Evolutionary conservation across 2,888 invertebrate species (phyloP).

Genomic region (Criorhina ranunculi): DNA sequence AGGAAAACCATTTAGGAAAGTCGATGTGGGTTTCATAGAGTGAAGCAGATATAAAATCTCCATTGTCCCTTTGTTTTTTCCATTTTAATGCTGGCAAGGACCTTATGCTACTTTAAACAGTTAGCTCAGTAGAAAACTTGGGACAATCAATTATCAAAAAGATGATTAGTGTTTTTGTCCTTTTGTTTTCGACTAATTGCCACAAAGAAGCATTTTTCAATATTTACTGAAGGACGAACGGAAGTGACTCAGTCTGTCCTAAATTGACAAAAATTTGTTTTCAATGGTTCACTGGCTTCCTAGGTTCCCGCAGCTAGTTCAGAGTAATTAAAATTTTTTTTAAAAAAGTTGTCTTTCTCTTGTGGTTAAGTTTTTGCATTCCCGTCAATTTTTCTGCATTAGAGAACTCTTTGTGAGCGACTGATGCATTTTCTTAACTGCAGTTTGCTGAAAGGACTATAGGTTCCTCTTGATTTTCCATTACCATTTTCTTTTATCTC

Average conservation of each 20-base stretch:
- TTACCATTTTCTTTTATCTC: neutral
- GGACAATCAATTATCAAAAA: neutral
- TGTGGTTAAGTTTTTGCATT: neutral
- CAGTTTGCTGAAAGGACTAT: neutral
- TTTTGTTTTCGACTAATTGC: constrained; percentile 54
- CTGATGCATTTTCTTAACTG: neutral
- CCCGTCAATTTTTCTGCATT: neutral
- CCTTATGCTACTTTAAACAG: constrained; percentile 17
- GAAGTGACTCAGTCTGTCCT: neutral
- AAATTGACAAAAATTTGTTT: neutral
- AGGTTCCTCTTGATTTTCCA: neutral
- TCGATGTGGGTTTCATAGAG: constrained; percentile 25
- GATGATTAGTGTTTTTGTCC: neutral
- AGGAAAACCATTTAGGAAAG: constrained; percentile 32
- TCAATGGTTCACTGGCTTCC: neutral
- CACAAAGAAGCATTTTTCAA: constrained; percentile 30
- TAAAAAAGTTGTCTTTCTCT: neutral
- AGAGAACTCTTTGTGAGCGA: neutral
- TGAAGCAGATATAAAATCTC: constrained; percentile 21
- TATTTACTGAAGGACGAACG: neutral
- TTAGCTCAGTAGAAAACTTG: constrained; percentile 1
- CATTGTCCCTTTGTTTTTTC: constrained; percentile 14
- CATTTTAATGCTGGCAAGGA: neutral
- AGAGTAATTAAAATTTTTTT: constrained; percentile 22
- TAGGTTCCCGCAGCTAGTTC: neutral